Conservation (phyloP, 2,113 vertebrate genomes). For the Smithornis capensis region DNA sequence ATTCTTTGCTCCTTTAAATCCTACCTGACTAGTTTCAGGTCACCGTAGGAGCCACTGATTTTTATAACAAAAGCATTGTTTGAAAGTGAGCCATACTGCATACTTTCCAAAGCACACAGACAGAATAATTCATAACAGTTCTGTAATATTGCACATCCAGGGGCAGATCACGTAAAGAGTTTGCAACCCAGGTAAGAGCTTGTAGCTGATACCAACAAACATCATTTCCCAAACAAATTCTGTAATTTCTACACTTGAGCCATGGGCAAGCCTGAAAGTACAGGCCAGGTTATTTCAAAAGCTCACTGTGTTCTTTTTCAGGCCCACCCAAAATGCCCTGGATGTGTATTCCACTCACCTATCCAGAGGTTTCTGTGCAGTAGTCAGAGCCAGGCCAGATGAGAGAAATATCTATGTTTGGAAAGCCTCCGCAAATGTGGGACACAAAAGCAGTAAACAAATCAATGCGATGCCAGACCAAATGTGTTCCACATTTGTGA, state of each 20-base stretch:
- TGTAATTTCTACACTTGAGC: neutral
- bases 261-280: neutral
- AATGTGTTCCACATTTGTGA: slow-evolving; percentile 51
- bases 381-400: slow-evolving; percentile 30
- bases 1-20: neutral
- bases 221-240: neutral
- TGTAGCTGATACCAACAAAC: neutral
- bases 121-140: neutral
- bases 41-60: neutral
- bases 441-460: slow-evolving; percentile 57
- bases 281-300: neutral
- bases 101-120: slow-evolving; percentile 9
- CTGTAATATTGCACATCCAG: neutral
- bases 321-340: neutral
- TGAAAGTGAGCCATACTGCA: neutral
- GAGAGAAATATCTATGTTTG: slow-evolving; percentile 29
- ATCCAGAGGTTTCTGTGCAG: neutral
- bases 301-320: neutral
- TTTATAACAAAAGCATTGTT: neutral
- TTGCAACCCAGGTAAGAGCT: neutral
- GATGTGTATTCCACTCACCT: neutral
- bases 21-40: slow-evolving; percentile 16
- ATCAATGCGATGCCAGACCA: slow-evolving; percentile 46
- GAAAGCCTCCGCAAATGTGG: slow-evolving; percentile 22
- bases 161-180: neutral